A percentile compares a stretch with the other conserved stretches of the same genome.
phyloP scores from a whole-genome alignment of 1,140 invertebrate genomes.

The Nephotettix cincticeps region DNA sequence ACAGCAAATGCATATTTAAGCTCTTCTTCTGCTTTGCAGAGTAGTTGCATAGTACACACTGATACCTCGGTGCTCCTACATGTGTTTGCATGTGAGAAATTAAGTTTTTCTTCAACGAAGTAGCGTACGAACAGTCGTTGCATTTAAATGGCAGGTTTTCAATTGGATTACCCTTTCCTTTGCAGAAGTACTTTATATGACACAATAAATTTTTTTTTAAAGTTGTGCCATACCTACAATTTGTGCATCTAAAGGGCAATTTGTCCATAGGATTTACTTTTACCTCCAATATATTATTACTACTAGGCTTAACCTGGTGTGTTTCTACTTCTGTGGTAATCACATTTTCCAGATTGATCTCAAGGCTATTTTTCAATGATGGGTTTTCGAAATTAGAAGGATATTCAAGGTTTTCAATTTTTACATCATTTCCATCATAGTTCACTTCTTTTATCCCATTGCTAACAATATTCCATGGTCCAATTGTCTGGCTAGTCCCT shows the following conservation, averaged over 20 bases:
- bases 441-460: no score
- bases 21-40: slow-evolving; percentile 12
- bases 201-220: background rate
- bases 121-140: slow-evolving; percentile 5
- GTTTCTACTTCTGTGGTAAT: no score
- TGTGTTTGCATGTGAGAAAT: background rate
- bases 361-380: no score
- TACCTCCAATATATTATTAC: background rate
- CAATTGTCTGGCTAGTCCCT: no score
- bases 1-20: background rate
- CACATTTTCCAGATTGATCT: no score
- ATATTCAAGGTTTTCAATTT: no score
- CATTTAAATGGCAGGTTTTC: slow-evolving; percentile 2
- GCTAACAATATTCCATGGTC: no score
- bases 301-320: no score
- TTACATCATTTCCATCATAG: no score
- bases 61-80: background rate
- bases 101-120: slow-evolving; percentile 6
- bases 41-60: slow-evolving; percentile 2
- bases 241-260: background rate
- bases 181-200: slow-evolving; percentile 11
- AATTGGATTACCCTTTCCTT: background rate
- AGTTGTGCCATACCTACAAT: background rate
- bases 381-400: no score
- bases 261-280: slow-evolving; percentile 1